Conservation (phyloP, 2,888 invertebrate species). For the Melanargia galathea region DNA sequence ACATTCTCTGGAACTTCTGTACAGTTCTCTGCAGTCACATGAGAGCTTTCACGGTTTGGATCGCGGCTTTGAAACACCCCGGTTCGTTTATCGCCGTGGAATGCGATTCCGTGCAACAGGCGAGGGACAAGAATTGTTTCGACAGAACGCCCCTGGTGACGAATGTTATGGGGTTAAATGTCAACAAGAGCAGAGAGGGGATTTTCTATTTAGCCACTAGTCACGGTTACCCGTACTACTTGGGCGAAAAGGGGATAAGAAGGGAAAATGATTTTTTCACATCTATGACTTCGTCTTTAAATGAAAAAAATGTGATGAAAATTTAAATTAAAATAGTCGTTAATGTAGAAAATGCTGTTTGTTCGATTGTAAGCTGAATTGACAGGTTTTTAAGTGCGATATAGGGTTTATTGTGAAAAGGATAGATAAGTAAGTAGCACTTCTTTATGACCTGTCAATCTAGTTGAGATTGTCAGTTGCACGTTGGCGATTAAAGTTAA, state of each 20-base stretch:
- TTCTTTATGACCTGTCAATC: too few species aligned
- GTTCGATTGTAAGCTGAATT: too few species aligned
- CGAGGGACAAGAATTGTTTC: slow-evolving; percentile 47
- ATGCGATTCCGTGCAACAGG: slow-evolving; percentile 52
- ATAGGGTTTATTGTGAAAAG: too few species aligned
- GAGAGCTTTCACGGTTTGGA: slow-evolving; percentile 45
- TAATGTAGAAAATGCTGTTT: background rate
- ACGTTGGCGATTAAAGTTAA: too few species aligned
- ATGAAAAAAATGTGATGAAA: slow-evolving; percentile 40
- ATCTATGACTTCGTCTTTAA: slow-evolving; percentile 30
- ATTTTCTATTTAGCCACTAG: slow-evolving; percentile 50
- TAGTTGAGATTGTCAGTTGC: too few species aligned
- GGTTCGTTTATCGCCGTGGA: slow-evolving; percentile 47
- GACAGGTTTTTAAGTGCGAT: too few species aligned
- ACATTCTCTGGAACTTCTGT: slow-evolving; percentile 45
- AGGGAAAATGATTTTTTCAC: slow-evolving; percentile 52
- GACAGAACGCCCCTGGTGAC: slow-evolving; percentile 46
- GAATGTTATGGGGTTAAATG: slow-evolving; percentile 46
- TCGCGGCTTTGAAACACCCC: slow-evolving; percentile 44
- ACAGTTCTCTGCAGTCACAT: slow-evolving; percentile 48
- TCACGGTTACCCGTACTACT: slow-evolving; percentile 55
- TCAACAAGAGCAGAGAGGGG: slow-evolving; percentile 46
- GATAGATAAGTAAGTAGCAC: too few species aligned
- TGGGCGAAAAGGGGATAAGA: slow-evolving; percentile 60
- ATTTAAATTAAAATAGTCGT: slow-evolving; percentile 17